Evolutionary conservation across 2,888 invertebrate genomes (phyloP).

Genomic region (Octodonta nipae): DNA sequence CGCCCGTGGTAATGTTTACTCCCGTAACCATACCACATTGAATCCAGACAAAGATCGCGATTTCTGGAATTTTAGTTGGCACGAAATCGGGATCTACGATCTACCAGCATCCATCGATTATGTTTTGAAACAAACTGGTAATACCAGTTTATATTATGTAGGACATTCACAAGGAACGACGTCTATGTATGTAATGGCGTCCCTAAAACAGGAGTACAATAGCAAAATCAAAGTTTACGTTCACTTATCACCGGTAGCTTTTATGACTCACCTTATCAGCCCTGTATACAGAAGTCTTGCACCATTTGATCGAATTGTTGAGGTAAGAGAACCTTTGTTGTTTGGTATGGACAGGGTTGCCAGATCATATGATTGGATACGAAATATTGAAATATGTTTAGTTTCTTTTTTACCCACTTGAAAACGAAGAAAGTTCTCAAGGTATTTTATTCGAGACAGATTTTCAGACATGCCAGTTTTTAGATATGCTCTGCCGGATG

Average conservation of each 20-base stretch:
- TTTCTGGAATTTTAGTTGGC: conserved; percentile 50
- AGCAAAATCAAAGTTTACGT: conserved; percentile 51
- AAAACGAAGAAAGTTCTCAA: too few relatives aligned
- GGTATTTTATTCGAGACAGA: too few relatives aligned
- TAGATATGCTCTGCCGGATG: too few relatives aligned
- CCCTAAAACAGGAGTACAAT: conserved; percentile 52
- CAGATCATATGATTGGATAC: too few relatives aligned
- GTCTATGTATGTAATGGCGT: conserved; percentile 52
- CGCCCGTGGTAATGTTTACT: conserved; percentile 19
- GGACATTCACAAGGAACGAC: conserved; percentile 74
- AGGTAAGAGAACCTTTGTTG: too few relatives aligned
- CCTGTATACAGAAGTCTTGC: too few relatives aligned
- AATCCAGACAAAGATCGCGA: conserved; percentile 16
- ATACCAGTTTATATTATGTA: conserved; percentile 52
- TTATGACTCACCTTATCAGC: conserved; percentile 40
- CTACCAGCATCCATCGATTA: conserved; percentile 70
- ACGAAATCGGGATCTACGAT: conserved; percentile 68
- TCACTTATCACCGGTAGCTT: conserved; percentile 58
- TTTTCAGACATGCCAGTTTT: too few relatives aligned
- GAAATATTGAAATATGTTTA: too few relatives aligned
- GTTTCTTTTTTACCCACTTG: too few relatives aligned
- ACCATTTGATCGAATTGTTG: too few relatives aligned
- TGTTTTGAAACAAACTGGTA: conserved; percentile 43
- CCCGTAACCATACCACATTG: conserved; percentile 15
- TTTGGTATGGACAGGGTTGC: too few relatives aligned